A percentile compares a stretch with the other conserved stretches of the same genome.
Conservation (phyloP, 2,888 invertebrate species). For the Oligia fasciuncula region DNA sequence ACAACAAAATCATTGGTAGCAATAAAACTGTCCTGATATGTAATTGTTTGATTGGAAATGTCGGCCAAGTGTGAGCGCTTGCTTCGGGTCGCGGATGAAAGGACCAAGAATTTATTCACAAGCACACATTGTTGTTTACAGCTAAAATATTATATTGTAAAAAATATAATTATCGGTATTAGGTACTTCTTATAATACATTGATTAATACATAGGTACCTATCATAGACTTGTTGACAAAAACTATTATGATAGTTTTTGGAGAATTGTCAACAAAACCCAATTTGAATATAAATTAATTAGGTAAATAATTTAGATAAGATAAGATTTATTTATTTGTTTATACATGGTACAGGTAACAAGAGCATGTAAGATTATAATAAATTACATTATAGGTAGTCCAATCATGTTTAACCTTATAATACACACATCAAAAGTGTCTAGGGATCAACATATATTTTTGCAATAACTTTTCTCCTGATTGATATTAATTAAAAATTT, state of each 20-base stretch:
- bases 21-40: slow-evolving; percentile 17
- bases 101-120: not conserved
- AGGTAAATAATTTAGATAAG: not conserved
- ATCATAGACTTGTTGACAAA: not conserved
- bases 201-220: not conserved
- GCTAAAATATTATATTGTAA: not conserved
- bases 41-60: slow-evolving; percentile 30
- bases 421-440: too few relatives aligned
- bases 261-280: not conserved
- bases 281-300: slow-evolving; percentile 4
- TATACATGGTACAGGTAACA: too few relatives aligned
- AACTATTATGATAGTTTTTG: not conserved
- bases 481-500: too few relatives aligned
- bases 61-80: not conserved
- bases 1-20: slow-evolving; percentile 14
- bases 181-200: not conserved
- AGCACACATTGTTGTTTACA: not conserved
- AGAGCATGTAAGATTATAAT: too few relatives aligned
- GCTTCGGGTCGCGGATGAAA: not conserved
- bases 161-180: not conserved
- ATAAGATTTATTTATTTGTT: too few relatives aligned
- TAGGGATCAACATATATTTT: too few relatives aligned
- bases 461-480: too few relatives aligned
- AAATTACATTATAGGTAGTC: too few relatives aligned
- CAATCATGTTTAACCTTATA: too few relatives aligned